These are phyloP conservation scores for Chrysogorgia sp. DNA, from an alignment of 92 coral and sea anemone species.

Conservation along the genomic window DNA sequence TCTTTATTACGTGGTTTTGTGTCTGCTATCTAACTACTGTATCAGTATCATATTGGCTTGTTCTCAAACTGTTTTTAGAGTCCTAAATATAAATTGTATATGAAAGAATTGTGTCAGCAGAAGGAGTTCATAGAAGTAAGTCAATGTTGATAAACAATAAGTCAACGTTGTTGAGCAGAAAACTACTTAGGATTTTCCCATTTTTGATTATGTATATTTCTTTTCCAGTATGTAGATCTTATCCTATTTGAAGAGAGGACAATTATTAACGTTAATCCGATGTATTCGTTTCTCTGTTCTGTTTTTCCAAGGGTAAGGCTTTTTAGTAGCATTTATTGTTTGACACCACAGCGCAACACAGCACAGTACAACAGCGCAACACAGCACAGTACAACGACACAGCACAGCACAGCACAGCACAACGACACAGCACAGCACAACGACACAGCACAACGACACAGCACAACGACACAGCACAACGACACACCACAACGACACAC, in stretches of 20 bases:
- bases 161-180: no score
- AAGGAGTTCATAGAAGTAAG: constrained; percentile 93
- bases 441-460: no score
- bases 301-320: constrained; percentile 88
- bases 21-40: neutral
- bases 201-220: neutral
- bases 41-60: no score
- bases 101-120: constrained; percentile 85
- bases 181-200: no score
- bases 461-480: no score
- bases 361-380: no score
- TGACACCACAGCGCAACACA: no score
- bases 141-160: constrained; percentile 2
- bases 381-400: no score
- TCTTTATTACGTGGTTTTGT: no score
- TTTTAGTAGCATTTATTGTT: neutral
- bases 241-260: constrained; percentile 93
- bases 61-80: constrained; percentile 57
- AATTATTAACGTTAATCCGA: constrained; percentile 79
- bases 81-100: constrained; percentile 76
- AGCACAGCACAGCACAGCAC: no score
- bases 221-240: constrained; percentile 85
- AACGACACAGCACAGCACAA: no score
- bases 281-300: constrained; percentile 86
- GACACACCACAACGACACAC: no score